Base-by-base conservation (phyloP, 2,113 vertebrate species). In the Manacus vitellinus region DNA sequence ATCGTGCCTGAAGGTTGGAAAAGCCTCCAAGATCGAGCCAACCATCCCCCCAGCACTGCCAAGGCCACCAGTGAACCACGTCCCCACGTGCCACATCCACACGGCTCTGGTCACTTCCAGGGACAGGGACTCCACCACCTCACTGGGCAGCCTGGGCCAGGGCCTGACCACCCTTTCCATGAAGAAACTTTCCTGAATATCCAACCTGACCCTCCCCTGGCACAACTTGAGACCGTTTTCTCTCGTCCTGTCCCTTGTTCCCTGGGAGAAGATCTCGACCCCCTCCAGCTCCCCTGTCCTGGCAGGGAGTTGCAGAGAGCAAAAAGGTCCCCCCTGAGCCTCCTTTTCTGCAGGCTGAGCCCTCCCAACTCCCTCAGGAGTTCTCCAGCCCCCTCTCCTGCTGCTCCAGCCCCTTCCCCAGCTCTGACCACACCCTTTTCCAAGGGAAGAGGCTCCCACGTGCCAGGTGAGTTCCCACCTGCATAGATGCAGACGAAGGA, bases 401-500 rank as follows among this genome's bases (percentile, higher is more conserved):
- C 7, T 43, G 43, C 33, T 66, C 44, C 77, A 59, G 39, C 14
- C 44, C 75, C 35, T 17, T 28, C 39, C 62, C 30, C 46, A 54
- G 28, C 62, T 31, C 52, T 17, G 12, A 15, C 37, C 21, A 11
- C 8, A 10, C 27, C 66, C 2, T 5, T 41, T 22, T 2, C 27
- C 30, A 5, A 33, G 12, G 33, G 2, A 7, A 49, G 52, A 52
- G 19, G 8, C 3, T 41, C 35, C 56, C 18, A 12, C 2, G 44
- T 4, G n/a, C 5, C 0, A 55, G 63, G 16, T 0, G 46, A 86
- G 81, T 8, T 18, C 94, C 41, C 97, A 99, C 99, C 99, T 95
- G 99, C 99, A 14, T 99, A 99, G 92, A 99, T 99, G 96, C 99
- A 99, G 92, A 99, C 99, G 12, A 99, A 99, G 18, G 99, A 99